Evolutionary conservation across 2,113 vertebrate genomes (phyloP).

Genomic region (Lagopus muta): DNA sequence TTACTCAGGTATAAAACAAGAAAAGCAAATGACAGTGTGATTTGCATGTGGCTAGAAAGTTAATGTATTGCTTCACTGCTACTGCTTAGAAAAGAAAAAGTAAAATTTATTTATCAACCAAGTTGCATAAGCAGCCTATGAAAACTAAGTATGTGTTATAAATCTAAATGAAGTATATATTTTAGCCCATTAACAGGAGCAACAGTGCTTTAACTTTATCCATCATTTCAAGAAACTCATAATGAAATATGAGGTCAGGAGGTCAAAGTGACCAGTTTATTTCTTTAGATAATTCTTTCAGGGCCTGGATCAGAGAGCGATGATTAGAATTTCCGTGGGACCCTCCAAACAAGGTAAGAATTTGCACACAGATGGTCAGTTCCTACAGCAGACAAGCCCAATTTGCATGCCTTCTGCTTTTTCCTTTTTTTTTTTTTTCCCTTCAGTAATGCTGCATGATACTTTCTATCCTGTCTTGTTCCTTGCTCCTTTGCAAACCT

Average conservation of each 20-base stretch:
- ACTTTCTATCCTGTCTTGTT: background rate
- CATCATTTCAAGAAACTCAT: background rate
- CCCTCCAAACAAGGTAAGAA: fast-evolving
- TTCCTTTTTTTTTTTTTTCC: background rate
- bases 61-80: too few relatives aligned
- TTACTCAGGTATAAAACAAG: background rate
- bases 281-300: fast-evolving
- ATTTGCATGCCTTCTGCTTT: background rate
- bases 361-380: fast-evolving
- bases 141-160: background rate
- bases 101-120: background rate
- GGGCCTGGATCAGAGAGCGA: fast-evolving
- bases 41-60: background rate
- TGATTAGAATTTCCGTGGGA: fast-evolving
- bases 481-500: slow-evolving; percentile 58
- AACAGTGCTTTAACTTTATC: background rate
- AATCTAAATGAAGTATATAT: background rate
- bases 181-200: background rate
- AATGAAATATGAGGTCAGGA: background rate
- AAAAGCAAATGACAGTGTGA: background rate
- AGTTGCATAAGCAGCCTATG: fast-evolving
- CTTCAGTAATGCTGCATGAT: background rate
- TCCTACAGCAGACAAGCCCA: background rate
- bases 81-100: background rate
- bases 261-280: background rate